Base-by-base conservation (phyloP, 2,797 vertebrate genomes). In the Tadarida brasiliensis region DNA sequence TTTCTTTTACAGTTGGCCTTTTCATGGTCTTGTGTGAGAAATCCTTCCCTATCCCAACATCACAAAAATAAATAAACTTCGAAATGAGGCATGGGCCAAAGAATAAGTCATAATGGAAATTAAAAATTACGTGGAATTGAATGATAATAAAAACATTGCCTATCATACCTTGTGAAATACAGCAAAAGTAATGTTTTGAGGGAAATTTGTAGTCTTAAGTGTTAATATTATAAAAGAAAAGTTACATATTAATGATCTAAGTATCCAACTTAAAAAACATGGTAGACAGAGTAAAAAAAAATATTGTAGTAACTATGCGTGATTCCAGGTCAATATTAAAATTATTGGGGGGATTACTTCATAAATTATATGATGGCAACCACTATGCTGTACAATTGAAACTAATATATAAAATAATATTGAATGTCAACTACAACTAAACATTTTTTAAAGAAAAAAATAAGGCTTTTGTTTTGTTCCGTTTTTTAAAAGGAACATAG, bases 51-150 rank as follows among this genome's bases (percentile, higher is more conserved):
- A n/a, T 28, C 4, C 15, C 16, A 82, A 68, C 24, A 28, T 86
- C 77, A 89, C 78, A 83, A 91, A 87, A 90, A 82, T 67, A 88
- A 1, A 51, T 71, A 63, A 71, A 56, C 28, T 86, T 94, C 78
- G 30, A 92, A 86, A 88, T 92, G n/a, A 68, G 33, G 19, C 49
- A 44, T 20, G 11, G 44, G 47, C 68, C 35, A 78, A 96, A 92
- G 9, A 88, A 71, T 63, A 91, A 85, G 92, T 73, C 30, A 44
- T 39, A 83, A 74, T 22, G 59, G 59, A 88, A 91, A 90, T 88
- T 63, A 70, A 90, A 92, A 83, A 77, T 92, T 44, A 65, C 39
- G 80, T 86, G 9, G 22, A 78, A 56, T 81, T 54, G 2, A 90
- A 84, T 28, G 1, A 11, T 44, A 88, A 51, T 65, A 20, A 88